phyloP scores from a whole-genome alignment of 2,888 invertebrate species.

The Oxycera nigricornis region DNA sequence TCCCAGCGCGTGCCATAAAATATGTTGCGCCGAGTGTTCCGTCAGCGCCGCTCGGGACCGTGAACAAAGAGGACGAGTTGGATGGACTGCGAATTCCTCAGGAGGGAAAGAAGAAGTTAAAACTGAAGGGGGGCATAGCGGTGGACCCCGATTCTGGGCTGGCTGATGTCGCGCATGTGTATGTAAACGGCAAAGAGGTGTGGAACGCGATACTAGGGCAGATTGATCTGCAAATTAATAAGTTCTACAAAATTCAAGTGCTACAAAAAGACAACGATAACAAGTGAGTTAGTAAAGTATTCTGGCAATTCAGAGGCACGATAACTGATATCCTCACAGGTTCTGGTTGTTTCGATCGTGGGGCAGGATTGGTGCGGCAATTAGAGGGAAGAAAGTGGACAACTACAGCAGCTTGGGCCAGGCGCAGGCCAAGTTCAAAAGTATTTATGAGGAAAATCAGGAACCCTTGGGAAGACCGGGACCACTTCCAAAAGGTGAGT shows the following conservation, averaged over 20 bases:
- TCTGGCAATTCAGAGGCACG: too few species aligned
- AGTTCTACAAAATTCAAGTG: conserved; percentile 92
- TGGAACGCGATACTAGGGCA: conserved; percentile 83
- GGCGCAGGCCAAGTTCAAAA: conserved; percentile 71
- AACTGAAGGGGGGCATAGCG: conserved; percentile 82
- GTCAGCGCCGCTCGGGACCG: conserved; percentile 49
- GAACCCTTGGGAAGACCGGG: conserved; percentile 75
- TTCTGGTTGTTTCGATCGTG: conserved; percentile 89
- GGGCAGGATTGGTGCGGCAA: conserved; percentile 96
- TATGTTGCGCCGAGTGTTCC: conserved; percentile 63
- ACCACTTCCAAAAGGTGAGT: conserved; percentile 74
- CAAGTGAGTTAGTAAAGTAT: conserved; percentile 64
- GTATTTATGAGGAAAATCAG: conserved; percentile 78
- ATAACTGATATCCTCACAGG: conserved; percentile 57
- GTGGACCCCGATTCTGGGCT: conserved; percentile 92
- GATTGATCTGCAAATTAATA: conserved; percentile 85
- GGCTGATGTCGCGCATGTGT: conserved; percentile 81
- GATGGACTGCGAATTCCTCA: too few species aligned
- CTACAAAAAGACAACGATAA: conserved; percentile 74
- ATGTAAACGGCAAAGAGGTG: conserved; percentile 67
- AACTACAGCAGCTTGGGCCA: conserved; percentile 62
- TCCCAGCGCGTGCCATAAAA: conserved; percentile 67
- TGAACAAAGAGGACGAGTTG: conserved; percentile 66
- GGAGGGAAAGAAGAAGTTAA: conserved; percentile 72
- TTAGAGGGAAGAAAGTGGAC: conserved; percentile 78